These are phyloP conservation scores for Furcula furcula DNA, from an alignment of 2,888 invertebrate genomes.

Conservation along the genomic window DNA sequence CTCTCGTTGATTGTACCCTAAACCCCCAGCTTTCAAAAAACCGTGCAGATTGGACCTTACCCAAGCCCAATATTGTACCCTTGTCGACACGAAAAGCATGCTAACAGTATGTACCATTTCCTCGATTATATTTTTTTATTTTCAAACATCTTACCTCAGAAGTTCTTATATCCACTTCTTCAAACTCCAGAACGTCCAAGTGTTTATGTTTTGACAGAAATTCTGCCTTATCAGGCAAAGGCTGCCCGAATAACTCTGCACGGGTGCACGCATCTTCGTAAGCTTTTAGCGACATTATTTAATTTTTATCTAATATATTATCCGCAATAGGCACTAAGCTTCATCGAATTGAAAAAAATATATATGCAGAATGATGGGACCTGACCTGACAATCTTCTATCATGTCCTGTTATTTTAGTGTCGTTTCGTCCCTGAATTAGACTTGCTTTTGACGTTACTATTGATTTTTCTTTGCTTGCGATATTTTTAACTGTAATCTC, in stretches of 20 bases:
- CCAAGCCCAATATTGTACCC: no score
- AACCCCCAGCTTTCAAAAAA: no score
- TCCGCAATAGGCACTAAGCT: constrained; percentile 1
- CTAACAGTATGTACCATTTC: no score
- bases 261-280: constrained; percentile 90
- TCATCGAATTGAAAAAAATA: not conserved
- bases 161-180: constrained; percentile 74
- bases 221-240: constrained; percentile 85
- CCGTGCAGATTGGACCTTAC: no score
- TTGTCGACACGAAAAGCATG: no score
- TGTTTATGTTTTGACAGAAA: constrained; percentile 82
- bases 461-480: constrained; percentile 33
- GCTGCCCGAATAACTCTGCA: constrained; percentile 88
- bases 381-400: no score
- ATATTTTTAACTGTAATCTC: no score
- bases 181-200: constrained; percentile 75
- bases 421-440: constrained; percentile 8
- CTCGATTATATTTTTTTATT: no score
- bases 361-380: no score
- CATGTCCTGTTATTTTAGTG: no score
- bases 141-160: constrained; percentile 68
- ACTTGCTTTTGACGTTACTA: constrained; percentile 30
- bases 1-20: no score
- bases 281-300: constrained; percentile 83
- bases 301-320: constrained; percentile 7